Evolutionary conservation across 2,888 invertebrate genomes (phyloP), one percentile per base, ranked within the genome.

Genomic region (Diaphora mendica): DNA sequence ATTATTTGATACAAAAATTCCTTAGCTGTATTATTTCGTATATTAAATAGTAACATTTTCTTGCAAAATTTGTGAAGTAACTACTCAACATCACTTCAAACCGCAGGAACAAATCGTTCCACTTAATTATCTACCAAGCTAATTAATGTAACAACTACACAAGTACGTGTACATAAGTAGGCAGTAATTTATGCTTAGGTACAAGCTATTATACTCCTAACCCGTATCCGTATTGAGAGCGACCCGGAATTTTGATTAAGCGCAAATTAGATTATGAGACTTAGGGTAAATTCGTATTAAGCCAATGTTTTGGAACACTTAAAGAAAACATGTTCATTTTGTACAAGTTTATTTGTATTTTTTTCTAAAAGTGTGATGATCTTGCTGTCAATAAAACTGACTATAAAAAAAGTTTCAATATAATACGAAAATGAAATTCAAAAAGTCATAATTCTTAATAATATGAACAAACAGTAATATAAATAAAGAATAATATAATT

Each of bases 221-320:
- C 85, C 88, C 88, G 83, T 87, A 89, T 86, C 88, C 89, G 90
- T 89, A 91, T 90, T 90, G 89, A 86, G 89, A 89, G 88, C 88
- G 90, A 91, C 93, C 93, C 92, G 85, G 91, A 93, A 93, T 94
- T 94, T 92, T 93, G 93, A 94, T 94, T 93, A 93, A 92, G 92
- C 88, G 89, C 88, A 90, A 93, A 93, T 92, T 90, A 93, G 93
- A 93, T 93, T 93, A 93, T 90, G 86, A 71, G 71, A 69, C 68
- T 75, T 69, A 69, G 59, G 68, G 65, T 44, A 69, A 59, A 65
- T 69, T 65, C 44, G 48, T 42, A 69, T 33, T 66, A 69, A 64
- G 59, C 69, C 65, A 68, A 74, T 68, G 64, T 64, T 66, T 51
- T 70, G 48, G 48, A 20, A 33, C 55, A 3, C 51, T 23, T 51